phyloP scores from a whole-genome alignment of 1,140 invertebrate species.

The Drosophila nigrodunni region DNA sequence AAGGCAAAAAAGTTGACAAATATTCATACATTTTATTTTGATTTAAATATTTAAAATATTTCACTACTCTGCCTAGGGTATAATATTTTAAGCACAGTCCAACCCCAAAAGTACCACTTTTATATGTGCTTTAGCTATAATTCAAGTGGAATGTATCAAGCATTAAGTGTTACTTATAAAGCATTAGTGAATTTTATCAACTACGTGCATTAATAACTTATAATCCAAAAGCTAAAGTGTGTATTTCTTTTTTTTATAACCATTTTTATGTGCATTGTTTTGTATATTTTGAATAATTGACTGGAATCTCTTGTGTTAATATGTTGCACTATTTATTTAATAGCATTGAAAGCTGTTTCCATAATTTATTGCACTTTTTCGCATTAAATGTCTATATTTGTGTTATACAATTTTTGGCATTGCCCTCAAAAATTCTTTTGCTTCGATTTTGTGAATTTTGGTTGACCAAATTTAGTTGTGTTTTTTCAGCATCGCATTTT shows the following conservation, averaged over 20 bases:
- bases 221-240: neutral
- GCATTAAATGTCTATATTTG: neutral
- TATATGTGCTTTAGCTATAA: no score
- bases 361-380: neutral
- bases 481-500: slow-evolving; percentile 15
- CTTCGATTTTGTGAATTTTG: slow-evolving; percentile 2
- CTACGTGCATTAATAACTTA: neutral
- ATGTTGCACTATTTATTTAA: slow-evolving; percentile 10
- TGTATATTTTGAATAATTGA: neutral
- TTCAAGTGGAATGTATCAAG: no score
- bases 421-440: neutral
- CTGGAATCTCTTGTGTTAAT: neutral
- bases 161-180: neutral
- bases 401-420: neutral
- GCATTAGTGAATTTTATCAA: neutral
- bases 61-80: no score
- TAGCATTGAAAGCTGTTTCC: slow-evolving; percentile 3
- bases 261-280: neutral
- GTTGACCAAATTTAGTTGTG: slow-evolving; percentile 36
- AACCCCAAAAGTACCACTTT: no score
- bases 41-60: no score
- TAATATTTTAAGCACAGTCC: no score
- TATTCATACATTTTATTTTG: no score
- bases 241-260: neutral
- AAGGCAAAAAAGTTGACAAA: no score